Conservation (phyloP, 1,140 invertebrate genomes). For the Vanessa atalanta region DNA sequence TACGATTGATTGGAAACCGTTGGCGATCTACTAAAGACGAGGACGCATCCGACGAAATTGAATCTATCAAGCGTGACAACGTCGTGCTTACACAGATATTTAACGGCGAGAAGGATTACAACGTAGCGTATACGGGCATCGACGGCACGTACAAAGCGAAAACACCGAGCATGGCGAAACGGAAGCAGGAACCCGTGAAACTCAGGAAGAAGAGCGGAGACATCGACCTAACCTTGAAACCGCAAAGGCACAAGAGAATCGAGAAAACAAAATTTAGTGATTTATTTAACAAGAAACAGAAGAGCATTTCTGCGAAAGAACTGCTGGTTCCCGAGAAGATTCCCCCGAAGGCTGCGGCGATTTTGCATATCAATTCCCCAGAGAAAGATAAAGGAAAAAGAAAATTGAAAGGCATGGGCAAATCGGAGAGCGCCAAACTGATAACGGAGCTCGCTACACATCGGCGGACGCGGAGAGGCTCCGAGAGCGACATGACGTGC, state of each 20-base stretch:
- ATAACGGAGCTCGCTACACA: conserved; percentile 52
- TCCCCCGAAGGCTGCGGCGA: conserved; percentile 82
- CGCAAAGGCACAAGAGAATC: conserved; percentile 64
- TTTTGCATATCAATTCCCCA: conserved; percentile 80
- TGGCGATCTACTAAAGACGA: conserved; percentile 76
- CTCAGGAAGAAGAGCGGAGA: conserved; percentile 68
- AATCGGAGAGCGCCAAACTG: conserved; percentile 65
- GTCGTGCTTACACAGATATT: conserved; percentile 76
- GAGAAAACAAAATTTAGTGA: conserved; percentile 77
- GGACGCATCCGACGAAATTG: conserved; percentile 57
- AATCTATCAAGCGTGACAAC: conserved; percentile 61
- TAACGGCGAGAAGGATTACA: conserved; percentile 67
- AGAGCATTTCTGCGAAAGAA: conserved; percentile 66
- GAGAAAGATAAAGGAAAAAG: conserved; percentile 62
- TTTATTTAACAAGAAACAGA: conserved; percentile 74
- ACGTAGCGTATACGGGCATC: conserved; percentile 68
- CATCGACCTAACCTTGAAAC: conserved; percentile 70
- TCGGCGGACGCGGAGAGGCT: conserved; percentile 59
- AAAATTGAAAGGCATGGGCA: conserved; percentile 64
- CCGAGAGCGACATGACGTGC: conserved; percentile 64
- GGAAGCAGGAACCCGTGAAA: conserved; percentile 59
- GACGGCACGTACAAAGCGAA: conserved; percentile 79
- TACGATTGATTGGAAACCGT: conserved; percentile 83
- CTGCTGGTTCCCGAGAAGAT: conserved; percentile 75
- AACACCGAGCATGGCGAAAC: conserved; percentile 77